Percentiles rank a stretch among this genome's conserved stretches.
Evolutionary conservation across 2,797 vertebrate species (phyloP).

Genomic region (Sebastes oblongus): DNA sequence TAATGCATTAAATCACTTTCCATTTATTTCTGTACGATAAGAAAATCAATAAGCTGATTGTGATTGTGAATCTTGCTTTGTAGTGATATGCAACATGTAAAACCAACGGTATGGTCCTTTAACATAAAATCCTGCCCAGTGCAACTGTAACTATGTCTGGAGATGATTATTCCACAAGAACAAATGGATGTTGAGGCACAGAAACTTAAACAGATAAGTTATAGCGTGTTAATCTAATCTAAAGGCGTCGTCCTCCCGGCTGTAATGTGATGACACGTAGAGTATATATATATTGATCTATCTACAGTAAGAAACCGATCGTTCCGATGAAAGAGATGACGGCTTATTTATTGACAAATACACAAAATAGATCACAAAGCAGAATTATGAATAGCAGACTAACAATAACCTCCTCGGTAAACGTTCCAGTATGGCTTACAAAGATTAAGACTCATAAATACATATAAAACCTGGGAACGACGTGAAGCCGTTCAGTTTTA

Average conservation of each 20-base stretch:
- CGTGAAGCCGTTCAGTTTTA: slow-evolving; percentile 1
- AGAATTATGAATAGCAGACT: slow-evolving; percentile 35
- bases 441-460: slow-evolving; percentile 78
- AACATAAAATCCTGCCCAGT: background rate
- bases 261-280: background rate
- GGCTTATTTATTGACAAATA: slow-evolving; percentile 74
- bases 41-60: background rate
- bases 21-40: background rate
- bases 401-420: slow-evolving; percentile 53
- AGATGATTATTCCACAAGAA: background rate
- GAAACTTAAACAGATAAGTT: background rate
- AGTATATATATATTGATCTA: background rate
- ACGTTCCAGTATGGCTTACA: slow-evolving; percentile 65
- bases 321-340: slow-evolving; percentile 40
- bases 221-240: background rate
- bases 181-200: background rate
- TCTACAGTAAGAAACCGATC: background rate
- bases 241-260: background rate
- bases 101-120: background rate
- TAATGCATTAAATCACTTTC: background rate
- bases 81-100: background rate
- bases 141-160: background rate
- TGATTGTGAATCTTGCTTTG: background rate
- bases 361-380: slow-evolving; percentile 62
- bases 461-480: slow-evolving; percentile 43